Conservation (phyloP, 2,888 invertebrate genomes). For the Archaeoteleia sp. region DNA sequence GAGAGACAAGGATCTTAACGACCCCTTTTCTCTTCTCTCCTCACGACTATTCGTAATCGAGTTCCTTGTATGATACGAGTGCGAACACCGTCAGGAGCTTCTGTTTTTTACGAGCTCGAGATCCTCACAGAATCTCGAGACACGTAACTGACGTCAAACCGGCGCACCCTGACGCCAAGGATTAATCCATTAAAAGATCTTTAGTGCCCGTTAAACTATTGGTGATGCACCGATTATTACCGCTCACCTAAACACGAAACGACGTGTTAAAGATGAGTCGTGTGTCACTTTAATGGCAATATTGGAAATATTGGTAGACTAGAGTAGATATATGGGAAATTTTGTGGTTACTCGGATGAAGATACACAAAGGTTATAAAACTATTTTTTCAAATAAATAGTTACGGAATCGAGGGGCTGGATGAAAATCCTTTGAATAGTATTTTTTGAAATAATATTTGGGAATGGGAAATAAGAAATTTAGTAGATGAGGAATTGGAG, state of each 20-base stretch:
- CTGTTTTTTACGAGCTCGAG: slow-evolving; percentile 52
- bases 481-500: too few species aligned
- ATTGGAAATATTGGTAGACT: background rate
- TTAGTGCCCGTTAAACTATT: slow-evolving; percentile 22
- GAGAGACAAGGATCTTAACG: slow-evolving; percentile 68
- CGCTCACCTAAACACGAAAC: slow-evolving; percentile 5
- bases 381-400: too few species aligned
- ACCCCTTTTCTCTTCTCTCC: slow-evolving; percentile 50
- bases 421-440: too few species aligned
- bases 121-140: slow-evolving; percentile 22
- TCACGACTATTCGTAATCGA: slow-evolving; percentile 57
- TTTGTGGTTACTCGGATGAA: background rate
- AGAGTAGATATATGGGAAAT: background rate
- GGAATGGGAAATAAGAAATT: too few species aligned
- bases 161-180: slow-evolving; percentile 21
- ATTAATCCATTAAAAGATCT: slow-evolving; percentile 32
- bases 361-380: background rate
- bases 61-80: slow-evolving; percentile 56
- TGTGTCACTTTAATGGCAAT: background rate
- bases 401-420: too few species aligned
- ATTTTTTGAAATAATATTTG: too few species aligned
- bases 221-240: slow-evolving; percentile 20
- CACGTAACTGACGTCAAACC: slow-evolving; percentile 30
- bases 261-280: slow-evolving; percentile 8
- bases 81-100: slow-evolving; percentile 27